These are phyloP conservation scores for Tenthredo distinguenda DNA, from an alignment of 2,888 invertebrate genomes.

Conservation along the genomic window DNA sequence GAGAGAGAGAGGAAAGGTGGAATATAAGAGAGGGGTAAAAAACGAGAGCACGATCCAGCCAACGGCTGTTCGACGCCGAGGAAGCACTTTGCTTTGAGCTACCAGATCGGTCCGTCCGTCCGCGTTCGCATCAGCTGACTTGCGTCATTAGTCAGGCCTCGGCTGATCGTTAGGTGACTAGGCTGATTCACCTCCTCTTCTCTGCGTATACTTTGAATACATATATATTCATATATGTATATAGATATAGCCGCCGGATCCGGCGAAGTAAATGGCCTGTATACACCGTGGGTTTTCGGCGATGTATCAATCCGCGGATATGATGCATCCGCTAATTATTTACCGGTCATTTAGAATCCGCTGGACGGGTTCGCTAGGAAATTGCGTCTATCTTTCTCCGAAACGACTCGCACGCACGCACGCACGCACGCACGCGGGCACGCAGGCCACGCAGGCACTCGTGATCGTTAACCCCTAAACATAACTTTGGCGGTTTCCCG, in stretches of 20 bases:
- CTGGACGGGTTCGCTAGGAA: not conserved
- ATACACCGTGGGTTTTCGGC: not conserved
- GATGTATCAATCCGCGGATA: not conserved
- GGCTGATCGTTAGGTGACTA: conserved; percentile 47
- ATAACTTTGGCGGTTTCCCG: conserved; percentile 50
- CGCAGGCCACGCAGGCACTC: conserved; percentile 8
- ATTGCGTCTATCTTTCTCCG: not conserved
- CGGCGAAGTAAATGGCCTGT: not conserved
- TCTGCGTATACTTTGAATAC: not conserved
- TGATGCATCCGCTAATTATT: conserved; percentile 1
- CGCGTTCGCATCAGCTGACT: conserved; percentile 46
- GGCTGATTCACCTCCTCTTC: conserved; percentile 40
- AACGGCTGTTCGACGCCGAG: conserved; percentile 22
- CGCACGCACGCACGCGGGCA: not conserved
- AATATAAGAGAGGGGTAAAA: not conserved
- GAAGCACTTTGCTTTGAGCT: conserved; percentile 49
- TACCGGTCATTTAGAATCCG: not conserved
- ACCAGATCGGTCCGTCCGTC: conserved; percentile 44
- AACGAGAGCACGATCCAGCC: conserved; percentile 34
- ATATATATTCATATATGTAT: not conserved
- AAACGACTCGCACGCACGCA: conserved; percentile 12
- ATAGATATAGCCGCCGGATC: not conserved
- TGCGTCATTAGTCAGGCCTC: conserved; percentile 44
- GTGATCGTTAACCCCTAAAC: conserved; percentile 51
- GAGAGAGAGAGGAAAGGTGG: not conserved